Evolutionary conservation across 2,888 invertebrate genomes (phyloP).

Genomic region (Papilio gigon): DNA sequence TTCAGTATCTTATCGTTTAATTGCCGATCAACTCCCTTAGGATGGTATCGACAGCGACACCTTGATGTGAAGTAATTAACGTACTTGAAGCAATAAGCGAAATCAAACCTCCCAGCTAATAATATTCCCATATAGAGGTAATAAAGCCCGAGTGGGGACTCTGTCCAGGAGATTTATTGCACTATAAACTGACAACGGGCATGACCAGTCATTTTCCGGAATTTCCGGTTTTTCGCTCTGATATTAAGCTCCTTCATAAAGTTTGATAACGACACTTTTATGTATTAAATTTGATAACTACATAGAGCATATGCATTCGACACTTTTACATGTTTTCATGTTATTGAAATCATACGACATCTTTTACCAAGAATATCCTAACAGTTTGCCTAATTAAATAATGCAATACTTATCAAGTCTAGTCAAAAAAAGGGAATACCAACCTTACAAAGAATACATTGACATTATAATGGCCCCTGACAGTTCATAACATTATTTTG

Average conservation of each 20-base stretch:
- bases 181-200: conserved; percentile 54
- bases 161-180: conserved; percentile 50
- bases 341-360: neutral
- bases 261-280: conserved; percentile 37
- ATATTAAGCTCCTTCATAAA: conserved; percentile 38
- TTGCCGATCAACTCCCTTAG: neutral
- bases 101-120: conserved; percentile 14
- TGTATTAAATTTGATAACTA: conserved; percentile 27
- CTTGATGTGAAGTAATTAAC: conserved; percentile 1
- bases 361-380: neutral
- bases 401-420: too few species aligned
- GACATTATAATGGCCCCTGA: conserved; percentile 59
- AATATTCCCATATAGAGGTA: conserved; percentile 33
- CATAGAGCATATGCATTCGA: neutral
- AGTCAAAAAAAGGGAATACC: conserved; percentile 61
- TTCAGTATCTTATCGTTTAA: neutral
- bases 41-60: neutral
- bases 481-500: conserved; percentile 12
- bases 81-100: conserved; percentile 22
- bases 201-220: conserved; percentile 54
- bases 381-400: neutral
- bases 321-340: neutral
- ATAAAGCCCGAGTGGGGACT: conserved; percentile 32
- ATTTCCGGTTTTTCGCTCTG: conserved; percentile 44
- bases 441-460: conserved; percentile 91